phyloP scores from a whole-genome alignment of 2,888 invertebrate species.

The Drosophila nigritarsus region DNA sequence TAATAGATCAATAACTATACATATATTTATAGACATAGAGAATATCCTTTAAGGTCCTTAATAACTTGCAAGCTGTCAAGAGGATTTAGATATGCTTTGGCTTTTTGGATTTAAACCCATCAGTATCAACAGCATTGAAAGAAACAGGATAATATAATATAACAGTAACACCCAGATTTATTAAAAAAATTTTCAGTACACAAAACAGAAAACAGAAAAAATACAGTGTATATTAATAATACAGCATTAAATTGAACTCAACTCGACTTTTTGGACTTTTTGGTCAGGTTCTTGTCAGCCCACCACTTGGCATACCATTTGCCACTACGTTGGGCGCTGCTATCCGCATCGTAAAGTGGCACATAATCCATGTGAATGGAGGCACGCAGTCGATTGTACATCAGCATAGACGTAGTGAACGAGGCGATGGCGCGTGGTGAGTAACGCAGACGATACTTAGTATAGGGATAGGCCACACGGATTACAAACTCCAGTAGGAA shows the following conservation, averaged over 20 bases:
- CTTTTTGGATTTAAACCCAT: not conserved
- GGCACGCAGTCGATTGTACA: slow-evolving; percentile 87
- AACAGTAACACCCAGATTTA: slow-evolving; percentile 42
- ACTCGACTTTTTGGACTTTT: slow-evolving; percentile 52
- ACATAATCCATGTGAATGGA: slow-evolving; percentile 85
- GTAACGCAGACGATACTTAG: slow-evolving; percentile 80
- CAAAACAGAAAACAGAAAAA: slow-evolving; percentile 17
- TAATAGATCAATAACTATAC: not conserved
- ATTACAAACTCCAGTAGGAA: slow-evolving; percentile 83
- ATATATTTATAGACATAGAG: not conserved
- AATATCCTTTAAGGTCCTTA: not conserved
- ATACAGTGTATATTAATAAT: slow-evolving; percentile 6
- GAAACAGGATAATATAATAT: not conserved
- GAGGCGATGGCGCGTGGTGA: slow-evolving; percentile 85
- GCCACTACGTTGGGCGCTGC: slow-evolving; percentile 80
- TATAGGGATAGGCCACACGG: slow-evolving; percentile 79
- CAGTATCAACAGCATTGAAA: not conserved
- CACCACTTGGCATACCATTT: slow-evolving; percentile 84
- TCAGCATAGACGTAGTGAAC: slow-evolving; percentile 86
- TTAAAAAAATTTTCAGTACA: slow-evolving; percentile 13
- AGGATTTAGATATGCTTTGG: not conserved
- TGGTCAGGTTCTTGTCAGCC: slow-evolving; percentile 55
- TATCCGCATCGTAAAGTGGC: slow-evolving; percentile 82
- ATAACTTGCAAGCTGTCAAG: not conserved
- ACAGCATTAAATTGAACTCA: slow-evolving; percentile 22